Evolutionary conservation across 2,888 invertebrate genomes (phyloP).

Genomic region (Eupithecia tripunctaria): DNA sequence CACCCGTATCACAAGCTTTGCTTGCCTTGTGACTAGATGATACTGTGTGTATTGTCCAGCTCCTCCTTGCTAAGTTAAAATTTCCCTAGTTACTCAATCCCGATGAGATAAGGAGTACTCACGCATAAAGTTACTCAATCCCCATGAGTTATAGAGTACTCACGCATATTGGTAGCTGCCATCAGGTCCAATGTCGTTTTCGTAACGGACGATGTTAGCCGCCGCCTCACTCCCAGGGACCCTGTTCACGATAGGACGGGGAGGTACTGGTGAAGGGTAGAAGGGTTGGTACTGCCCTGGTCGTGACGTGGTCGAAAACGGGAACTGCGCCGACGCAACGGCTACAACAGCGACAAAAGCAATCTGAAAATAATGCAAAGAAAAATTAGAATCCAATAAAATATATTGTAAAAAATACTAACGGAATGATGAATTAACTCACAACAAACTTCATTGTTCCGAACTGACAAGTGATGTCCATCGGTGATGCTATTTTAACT

Average conservation of each 20-base stretch:
- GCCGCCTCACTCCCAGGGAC: constrained; percentile 52
- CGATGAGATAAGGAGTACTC: constrained; percentile 47
- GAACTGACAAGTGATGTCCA: constrained; percentile 54
- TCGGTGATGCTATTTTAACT: constrained; percentile 48
- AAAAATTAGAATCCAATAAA: not conserved
- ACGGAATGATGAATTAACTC: constrained; percentile 45
- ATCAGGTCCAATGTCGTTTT: constrained; percentile 72
- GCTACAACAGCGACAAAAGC: constrained; percentile 64
- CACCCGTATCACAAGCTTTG: not conserved
- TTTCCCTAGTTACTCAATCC: not conserved
- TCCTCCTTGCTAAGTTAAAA: not conserved
- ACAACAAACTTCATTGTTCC: constrained; percentile 67
- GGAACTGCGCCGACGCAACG: constrained; percentile 63
- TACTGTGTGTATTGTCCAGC: not conserved
- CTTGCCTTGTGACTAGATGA: not conserved
- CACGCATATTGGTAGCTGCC: constrained; percentile 80
- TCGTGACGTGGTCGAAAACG: constrained; percentile 18
- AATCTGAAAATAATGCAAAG: constrained; percentile 45
- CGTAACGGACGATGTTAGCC: constrained; percentile 66
- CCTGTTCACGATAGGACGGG: constrained; percentile 47
- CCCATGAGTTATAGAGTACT: constrained; percentile 45
- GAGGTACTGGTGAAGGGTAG: constrained; percentile 32
- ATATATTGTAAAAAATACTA: too few species aligned
- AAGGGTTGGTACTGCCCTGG: constrained; percentile 32
- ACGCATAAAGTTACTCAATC: too few species aligned